Evolutionary conservation across 2,888 invertebrate species (phyloP), one percentile per base, ranked within the genome.

Genomic region (Boloria euphrosyne): DNA sequence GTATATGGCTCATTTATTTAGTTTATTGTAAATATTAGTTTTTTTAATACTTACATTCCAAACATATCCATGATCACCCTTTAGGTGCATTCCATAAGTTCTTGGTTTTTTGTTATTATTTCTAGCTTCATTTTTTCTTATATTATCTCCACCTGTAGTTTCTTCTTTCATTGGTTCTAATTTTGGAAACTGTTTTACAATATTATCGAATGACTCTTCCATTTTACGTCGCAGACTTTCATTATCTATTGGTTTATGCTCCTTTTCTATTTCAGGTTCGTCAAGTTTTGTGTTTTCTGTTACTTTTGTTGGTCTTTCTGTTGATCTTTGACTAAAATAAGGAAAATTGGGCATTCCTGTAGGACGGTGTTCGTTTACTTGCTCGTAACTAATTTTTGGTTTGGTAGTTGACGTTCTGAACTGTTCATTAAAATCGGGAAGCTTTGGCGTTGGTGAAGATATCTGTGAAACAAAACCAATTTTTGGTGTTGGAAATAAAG

Each of bases 31-130:
- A 6, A 31, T 31, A 31, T 7, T 22, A 22, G 10, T 38, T 10
- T 10, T 38, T 38, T 38, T 4, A 31, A 54, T 14, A 71, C 72
- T 71, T 68, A 73, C 72, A 64, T 73, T 68, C 72, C 72, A 71
- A 16, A 71, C 55, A 57, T 67, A 64, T 13, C 69, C 71, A 14
- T 69, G 65, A 55, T 67, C 58, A 6, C 67, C 69, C 13, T 44
- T 16, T 17, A 69, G 55, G 18, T 69, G 52, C 63, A 69, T 69
- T 58, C 71, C 71, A 58, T 63, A 69, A 0, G 65, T 69, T 49
- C 66, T 62, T 6, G 67, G 47, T 31, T 13, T 38, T 10, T 14
- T 51, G 18, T 16, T 59, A 18, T 54, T 43, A 38, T 50, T 38
- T 38, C 13, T 50, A 31, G 13, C 18, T 6, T 60, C 43, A 18